Conservation (phyloP, 2,888 invertebrate species). For the Mystacides longicornis region DNA sequence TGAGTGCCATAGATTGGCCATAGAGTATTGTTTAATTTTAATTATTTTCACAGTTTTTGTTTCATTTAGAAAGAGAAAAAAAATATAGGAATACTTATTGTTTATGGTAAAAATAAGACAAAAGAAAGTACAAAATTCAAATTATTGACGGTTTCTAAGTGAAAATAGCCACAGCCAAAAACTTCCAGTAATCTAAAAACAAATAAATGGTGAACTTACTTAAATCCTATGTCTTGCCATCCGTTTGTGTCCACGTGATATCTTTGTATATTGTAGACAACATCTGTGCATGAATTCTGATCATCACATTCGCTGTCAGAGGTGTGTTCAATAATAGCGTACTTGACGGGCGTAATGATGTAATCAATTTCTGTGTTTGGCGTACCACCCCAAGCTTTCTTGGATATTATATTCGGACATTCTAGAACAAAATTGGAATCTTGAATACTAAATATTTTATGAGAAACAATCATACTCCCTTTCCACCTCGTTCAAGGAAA, state of each 20-base stretch:
- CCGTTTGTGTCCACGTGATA: slow-evolving; percentile 38
- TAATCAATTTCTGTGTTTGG: slow-evolving; percentile 40
- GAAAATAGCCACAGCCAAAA: background rate
- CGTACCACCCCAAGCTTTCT: slow-evolving; percentile 47
- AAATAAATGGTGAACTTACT: slow-evolving; percentile 33
- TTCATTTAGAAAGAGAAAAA: too few species aligned
- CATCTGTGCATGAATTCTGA: slow-evolving; percentile 33
- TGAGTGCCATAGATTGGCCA: too few species aligned
- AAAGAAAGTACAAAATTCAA: too few species aligned
- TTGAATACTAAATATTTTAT: background rate
- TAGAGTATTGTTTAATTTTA: too few species aligned
- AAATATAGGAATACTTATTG: too few species aligned
- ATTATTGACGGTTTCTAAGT: too few species aligned
- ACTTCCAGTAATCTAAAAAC: background rate
- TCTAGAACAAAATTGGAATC: slow-evolving; percentile 9
- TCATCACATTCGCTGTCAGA: slow-evolving; percentile 36
- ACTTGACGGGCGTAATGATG: slow-evolving; percentile 40
- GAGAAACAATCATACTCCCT: too few species aligned
- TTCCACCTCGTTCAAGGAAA: too few species aligned
- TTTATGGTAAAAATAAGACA: too few species aligned
- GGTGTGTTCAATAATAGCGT: slow-evolving; percentile 45
- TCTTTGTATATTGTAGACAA: slow-evolving; percentile 37
- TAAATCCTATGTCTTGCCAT: slow-evolving; percentile 40
- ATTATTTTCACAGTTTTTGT: too few species aligned
- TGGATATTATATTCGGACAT: slow-evolving; percentile 37